Conservation (phyloP, 1,140 invertebrate species). For the Drosophila pandora region DNA sequence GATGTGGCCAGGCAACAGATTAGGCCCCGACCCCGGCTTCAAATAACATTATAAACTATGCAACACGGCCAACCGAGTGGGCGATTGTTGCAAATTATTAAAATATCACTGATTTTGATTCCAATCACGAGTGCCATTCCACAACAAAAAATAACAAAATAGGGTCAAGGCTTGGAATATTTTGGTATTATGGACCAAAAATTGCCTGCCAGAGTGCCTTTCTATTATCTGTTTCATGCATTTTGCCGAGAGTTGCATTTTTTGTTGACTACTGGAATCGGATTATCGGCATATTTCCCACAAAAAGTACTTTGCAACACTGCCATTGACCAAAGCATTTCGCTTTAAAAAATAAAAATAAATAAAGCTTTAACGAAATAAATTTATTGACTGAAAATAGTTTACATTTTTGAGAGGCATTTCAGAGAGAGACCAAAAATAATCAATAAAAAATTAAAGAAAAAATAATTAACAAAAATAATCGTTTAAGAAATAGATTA, state of each 20-base stretch:
- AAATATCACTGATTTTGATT: constrained; percentile 17
- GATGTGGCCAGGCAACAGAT: constrained; percentile 3
- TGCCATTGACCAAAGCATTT: too few relatives aligned
- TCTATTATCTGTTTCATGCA: background rate
- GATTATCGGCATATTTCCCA: background rate
- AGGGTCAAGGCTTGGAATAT: constrained; percentile 3
- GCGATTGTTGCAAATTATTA: constrained; percentile 16
- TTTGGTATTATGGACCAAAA: background rate
- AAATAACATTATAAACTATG: constrained; percentile 16
- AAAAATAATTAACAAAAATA: too few relatives aligned
- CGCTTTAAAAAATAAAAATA: too few relatives aligned
- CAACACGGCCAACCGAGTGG: constrained; percentile 4
- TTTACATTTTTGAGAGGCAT: too few relatives aligned
- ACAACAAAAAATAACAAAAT: background rate
- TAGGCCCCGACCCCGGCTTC: background rate
- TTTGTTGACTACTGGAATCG: background rate
- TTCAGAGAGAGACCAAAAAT: too few relatives aligned
- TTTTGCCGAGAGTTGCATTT: background rate
- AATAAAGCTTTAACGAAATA: too few relatives aligned
- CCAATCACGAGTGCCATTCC: too few relatives aligned
- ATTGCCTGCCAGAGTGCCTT: background rate
- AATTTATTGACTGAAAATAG: too few relatives aligned
- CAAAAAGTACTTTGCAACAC: too few relatives aligned
- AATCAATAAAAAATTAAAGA: too few relatives aligned
- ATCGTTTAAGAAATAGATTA: too few relatives aligned